These are phyloP conservation scores for Momotus momota DNA, from an alignment of 2,797 vertebrate species.

Conservation along the genomic window DNA sequence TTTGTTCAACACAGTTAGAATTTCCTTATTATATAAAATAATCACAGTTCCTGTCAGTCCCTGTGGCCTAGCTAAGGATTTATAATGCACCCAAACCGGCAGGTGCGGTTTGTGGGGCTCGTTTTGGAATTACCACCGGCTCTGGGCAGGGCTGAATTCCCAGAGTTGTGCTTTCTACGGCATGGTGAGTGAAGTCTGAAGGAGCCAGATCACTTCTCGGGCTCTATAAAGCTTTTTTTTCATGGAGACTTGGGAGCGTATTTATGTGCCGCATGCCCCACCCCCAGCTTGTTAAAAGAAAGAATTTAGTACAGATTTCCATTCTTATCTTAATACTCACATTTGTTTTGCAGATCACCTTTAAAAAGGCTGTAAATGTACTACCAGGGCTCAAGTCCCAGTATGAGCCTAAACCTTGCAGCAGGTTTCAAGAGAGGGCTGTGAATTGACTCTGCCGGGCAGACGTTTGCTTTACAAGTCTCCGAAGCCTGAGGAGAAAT, in stretches of 20 bases:
- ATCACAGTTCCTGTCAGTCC: neutral
- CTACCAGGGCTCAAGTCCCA: slow-evolving; percentile 24
- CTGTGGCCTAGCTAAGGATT: neutral
- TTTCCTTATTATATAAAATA: slow-evolving; percentile 32
- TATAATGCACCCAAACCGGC: neutral
- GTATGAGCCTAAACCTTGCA: slow-evolving; percentile 18
- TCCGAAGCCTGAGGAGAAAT: neutral
- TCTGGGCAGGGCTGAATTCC: slow-evolving; percentile 32
- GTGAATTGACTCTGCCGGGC: neutral
- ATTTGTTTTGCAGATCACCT: slow-evolving; percentile 70
- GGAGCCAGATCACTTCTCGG: slow-evolving; percentile 45
- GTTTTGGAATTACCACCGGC: neutral
- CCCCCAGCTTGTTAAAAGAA: neutral
- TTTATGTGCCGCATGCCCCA: neutral
- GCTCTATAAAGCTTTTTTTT: slow-evolving; percentile 55
- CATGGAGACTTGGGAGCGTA: slow-evolving; percentile 30
- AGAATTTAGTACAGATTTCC: slow-evolving; percentile 30
- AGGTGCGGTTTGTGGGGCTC: slow-evolving; percentile 40
- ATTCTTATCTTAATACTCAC: slow-evolving; percentile 52
- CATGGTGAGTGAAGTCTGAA: slow-evolving; percentile 1
- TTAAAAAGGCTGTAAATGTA: slow-evolving; percentile 50
- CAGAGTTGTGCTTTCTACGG: neutral
- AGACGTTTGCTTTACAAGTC: neutral
- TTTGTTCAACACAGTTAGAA: neutral
- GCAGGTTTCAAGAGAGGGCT: slow-evolving; percentile 15